Conservation (phyloP, 2,113 vertebrate genomes). For the Eudyptes chrysolophus region DNA sequence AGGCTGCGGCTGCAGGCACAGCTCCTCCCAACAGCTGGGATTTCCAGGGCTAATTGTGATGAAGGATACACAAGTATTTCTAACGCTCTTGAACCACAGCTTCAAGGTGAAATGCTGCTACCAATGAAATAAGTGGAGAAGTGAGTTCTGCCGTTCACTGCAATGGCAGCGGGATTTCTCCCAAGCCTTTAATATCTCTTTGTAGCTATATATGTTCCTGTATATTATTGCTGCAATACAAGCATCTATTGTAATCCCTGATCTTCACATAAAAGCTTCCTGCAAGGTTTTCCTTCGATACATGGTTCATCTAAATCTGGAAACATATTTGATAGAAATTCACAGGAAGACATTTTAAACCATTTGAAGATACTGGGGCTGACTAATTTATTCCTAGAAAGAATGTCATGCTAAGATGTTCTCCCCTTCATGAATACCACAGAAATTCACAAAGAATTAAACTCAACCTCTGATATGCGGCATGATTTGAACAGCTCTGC, state of each 20-base stretch:
- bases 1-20: neutral
- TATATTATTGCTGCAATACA: neutral
- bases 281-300: neutral
- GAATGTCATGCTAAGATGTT: neutral
- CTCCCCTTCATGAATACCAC: neutral
- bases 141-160: neutral
- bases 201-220: neutral
- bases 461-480: neutral
- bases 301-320: neutral
- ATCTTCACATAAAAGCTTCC: neutral
- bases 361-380: neutral
- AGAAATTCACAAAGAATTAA: neutral
- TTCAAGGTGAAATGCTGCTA: neutral
- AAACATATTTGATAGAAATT: neutral
- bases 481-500: neutral
- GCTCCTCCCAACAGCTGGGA: neutral
- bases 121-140: neutral
- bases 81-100: neutral
- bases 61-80: neutral
- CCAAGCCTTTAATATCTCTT: neutral
- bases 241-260: neutral
- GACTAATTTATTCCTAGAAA: neutral
- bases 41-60: neutral
- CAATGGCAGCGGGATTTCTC: accelerated
- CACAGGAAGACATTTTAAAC: neutral